phyloP scores from a whole-genome alignment of 1,140 invertebrate genomes.

The Kradibia gibbosae region DNA sequence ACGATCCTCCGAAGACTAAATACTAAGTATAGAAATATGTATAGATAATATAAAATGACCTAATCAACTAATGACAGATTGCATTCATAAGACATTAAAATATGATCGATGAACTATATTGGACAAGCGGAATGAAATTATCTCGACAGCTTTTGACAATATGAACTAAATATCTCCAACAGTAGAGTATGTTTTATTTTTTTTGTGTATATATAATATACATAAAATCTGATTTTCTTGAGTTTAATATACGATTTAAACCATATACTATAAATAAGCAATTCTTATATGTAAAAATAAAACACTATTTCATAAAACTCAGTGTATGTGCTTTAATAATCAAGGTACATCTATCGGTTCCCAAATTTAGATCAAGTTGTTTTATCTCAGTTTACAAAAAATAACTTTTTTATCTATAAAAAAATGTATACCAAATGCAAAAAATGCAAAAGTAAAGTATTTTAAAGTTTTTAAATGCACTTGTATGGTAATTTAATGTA shows the following conservation, averaged over 20 bases:
- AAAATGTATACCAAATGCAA: neutral
- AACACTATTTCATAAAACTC: too few species aligned
- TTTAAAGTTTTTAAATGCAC: neutral
- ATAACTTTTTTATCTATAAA: neutral
- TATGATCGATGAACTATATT: neutral
- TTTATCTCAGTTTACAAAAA: neutral
- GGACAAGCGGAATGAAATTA: conserved; percentile 13
- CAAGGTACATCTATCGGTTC: too few species aligned
- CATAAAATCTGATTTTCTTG: too few species aligned
- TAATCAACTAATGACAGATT: conserved; percentile 32
- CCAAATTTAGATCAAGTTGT: neutral
- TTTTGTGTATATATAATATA: too few species aligned
- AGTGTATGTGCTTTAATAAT: too few species aligned
- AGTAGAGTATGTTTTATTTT: neutral
- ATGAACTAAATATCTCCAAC: neutral
- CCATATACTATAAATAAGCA: too few species aligned
- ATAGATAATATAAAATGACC: conserved; percentile 13
- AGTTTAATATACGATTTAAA: too few species aligned
- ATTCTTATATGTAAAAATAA: too few species aligned
- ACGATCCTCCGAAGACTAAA: neutral
- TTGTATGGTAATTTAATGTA: neutral
- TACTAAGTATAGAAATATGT: conserved; percentile 14
- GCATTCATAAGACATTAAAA: conserved; percentile 12
- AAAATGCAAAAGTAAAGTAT: neutral
- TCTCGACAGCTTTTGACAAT: neutral